Evolutionary conservation across 2,797 vertebrate genomes (phyloP), one percentile per base, ranked within the genome.

Genomic region (Naso thynnoides): DNA sequence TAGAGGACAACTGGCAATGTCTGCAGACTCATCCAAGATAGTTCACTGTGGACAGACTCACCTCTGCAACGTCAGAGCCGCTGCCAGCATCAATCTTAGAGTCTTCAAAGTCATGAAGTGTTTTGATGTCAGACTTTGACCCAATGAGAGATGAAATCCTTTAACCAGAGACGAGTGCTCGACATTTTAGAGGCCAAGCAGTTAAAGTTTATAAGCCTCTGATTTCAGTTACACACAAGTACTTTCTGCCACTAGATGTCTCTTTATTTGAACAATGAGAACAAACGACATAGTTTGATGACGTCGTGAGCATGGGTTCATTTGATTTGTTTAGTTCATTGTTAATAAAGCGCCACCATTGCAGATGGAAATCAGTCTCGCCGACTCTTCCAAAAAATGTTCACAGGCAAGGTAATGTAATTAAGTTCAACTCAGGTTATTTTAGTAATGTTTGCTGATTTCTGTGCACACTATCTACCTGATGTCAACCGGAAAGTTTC

Each of bases 51-150:
- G 83, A 89, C 41, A 1, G 45, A 67, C 78, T 90, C 82, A 88
- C 87, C 89, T 92, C 79, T 76, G 81, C 24, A 80, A 81, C 76
- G 60, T 75, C 68, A 73, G 66, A 54, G 70, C 63, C 2, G 23
- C 70, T 81, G 86, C 77, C 88, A 87, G 67, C 82, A 79, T 81
- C 71, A 2, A 73, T 86, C 81, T 62, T 49, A 33, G 44, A 74
- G 56, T 70, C 78, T 79, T 91, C 89, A 91, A 92, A 90, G 92
- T 91, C 92, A 90, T 42, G 49, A 67, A 65, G 70, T 73, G 70
- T 78, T 81, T 52, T 24, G 24, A 72, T 65, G 72, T 69, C 61
- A 64, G 47, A 72, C 78, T 82, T 63, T 82, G 71, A 82, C 69
- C 78, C 52, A 64, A 73, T 70, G 53, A 83, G 57, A 63, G n/a